phyloP scores from a whole-genome alignment of 2,888 invertebrate species.

The Dexiosoma caninum region DNA sequence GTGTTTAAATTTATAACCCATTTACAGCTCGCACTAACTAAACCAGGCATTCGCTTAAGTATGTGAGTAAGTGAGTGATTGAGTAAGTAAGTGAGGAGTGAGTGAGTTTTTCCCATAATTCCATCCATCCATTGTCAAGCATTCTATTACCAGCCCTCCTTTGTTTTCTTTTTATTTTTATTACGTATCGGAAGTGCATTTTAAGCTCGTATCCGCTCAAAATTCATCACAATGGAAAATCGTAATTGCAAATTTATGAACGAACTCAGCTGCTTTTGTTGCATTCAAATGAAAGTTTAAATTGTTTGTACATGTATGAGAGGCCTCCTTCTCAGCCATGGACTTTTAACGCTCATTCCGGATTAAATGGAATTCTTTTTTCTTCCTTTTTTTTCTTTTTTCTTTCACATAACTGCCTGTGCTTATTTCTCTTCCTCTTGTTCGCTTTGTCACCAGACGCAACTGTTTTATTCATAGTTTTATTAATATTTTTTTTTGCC shows the following conservation, averaged over 20 bases:
- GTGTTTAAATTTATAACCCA: conserved; percentile 20
- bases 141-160: background rate
- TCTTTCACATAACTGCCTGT: background rate
- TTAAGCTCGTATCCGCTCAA: conserved; percentile 59
- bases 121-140: conserved; percentile 34
- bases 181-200: conserved; percentile 54
- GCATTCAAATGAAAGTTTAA: conserved; percentile 45
- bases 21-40: background rate
- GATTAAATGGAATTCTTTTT: conserved; percentile 10
- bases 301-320: conserved; percentile 48
- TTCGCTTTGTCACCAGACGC: background rate
- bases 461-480: conserved; percentile 44
- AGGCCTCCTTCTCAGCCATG: background rate
- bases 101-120: conserved; percentile 1
- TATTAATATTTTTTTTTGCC: background rate
- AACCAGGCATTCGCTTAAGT: no score
- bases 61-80: no score
- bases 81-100: no score
- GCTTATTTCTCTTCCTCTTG: background rate
- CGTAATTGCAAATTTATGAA: conserved; percentile 63
- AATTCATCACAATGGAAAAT: conserved; percentile 62
- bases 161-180: background rate
- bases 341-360: conserved; percentile 39
- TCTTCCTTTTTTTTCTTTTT: background rate
- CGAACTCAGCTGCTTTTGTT: conserved; percentile 56